phyloP scores from a whole-genome alignment of 2,797 vertebrate genomes.

The Scolopax bukidnonensis region DNA sequence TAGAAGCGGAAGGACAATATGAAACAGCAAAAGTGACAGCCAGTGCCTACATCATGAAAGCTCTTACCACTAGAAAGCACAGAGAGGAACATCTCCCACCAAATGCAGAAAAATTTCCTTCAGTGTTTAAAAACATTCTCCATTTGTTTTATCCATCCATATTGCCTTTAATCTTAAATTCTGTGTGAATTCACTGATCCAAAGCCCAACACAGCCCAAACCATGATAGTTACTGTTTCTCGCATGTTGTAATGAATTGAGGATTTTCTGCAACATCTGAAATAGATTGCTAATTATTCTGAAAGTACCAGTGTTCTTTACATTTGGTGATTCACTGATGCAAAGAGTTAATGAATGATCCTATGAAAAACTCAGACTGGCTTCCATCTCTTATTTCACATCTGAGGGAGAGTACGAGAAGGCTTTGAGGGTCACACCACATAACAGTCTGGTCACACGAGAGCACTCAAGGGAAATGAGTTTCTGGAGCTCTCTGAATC shows the following conservation, averaged over 20 bases:
- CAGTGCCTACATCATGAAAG: conserved; percentile 4
- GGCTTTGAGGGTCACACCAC: neutral
- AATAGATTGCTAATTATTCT: neutral
- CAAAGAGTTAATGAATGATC: neutral
- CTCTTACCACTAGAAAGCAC: neutral
- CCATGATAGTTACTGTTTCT: neutral
- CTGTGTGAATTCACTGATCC: neutral
- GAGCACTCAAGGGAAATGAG: neutral
- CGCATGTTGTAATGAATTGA: neutral
- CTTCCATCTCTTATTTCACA: neutral
- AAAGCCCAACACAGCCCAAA: neutral
- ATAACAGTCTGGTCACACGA: neutral
- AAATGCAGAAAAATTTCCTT: conserved; percentile 42
- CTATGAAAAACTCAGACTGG: neutral
- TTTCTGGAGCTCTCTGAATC: neutral
- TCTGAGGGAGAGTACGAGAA: neutral
- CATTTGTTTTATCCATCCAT: neutral
- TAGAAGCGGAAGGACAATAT: conserved; percentile 2
- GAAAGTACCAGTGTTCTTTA: neutral
- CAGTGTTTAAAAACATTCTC: neutral
- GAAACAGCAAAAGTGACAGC: conserved; percentile 24
- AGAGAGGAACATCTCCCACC: neutral
- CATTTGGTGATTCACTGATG: neutral
- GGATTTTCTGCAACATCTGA: neutral
- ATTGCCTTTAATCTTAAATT: conserved; percentile 6